phyloP scores from a whole-genome alignment of 2,113 vertebrate species.

The Heterotilapia buettikoferi region DNA sequence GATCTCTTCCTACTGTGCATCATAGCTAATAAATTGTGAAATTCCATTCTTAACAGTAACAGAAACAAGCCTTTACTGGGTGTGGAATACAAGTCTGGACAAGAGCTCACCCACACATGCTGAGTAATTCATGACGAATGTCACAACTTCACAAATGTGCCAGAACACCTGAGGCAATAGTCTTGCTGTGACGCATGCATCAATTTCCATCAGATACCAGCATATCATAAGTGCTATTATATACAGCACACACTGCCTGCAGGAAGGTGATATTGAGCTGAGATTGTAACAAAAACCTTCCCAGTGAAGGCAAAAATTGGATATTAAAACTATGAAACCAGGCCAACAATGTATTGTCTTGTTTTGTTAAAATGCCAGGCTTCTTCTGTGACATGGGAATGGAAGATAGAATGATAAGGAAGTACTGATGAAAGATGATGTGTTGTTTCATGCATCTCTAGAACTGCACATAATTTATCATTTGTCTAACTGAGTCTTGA shows the following conservation, averaged over 20 bases:
- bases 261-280: background rate
- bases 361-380: background rate
- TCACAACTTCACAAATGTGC: background rate
- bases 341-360: background rate
- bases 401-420: background rate
- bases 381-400: background rate
- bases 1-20: background rate
- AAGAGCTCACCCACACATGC: conserved; percentile 22
- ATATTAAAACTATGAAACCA: background rate
- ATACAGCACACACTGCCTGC: background rate
- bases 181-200: conserved; percentile 22
- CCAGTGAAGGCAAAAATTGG: background rate
- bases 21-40: background rate
- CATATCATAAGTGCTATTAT: background rate
- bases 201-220: background rate
- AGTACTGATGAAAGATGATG: background rate
- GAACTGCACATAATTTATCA: background rate
- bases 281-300: background rate
- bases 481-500: background rate
- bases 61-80: background rate
- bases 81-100: conserved; percentile 44
- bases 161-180: background rate
- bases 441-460: background rate
- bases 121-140: conserved; percentile 39
- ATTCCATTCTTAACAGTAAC: background rate